phyloP scores from a whole-genome alignment of 2,797 vertebrate species.

The Setipinna tenuifilis region DNA sequence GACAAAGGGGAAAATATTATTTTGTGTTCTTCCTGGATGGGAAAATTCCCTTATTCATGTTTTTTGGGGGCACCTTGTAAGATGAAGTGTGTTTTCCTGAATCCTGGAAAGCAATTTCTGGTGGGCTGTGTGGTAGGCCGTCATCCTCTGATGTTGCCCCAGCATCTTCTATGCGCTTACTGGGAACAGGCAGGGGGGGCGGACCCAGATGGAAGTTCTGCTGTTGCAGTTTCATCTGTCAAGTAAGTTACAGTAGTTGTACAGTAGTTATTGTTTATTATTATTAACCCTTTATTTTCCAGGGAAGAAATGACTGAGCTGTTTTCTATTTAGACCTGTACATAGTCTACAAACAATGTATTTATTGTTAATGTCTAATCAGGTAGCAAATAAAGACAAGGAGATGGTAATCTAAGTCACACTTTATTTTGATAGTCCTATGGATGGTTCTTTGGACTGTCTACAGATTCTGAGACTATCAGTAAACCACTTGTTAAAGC shows the following conservation, averaged over 20 bases:
- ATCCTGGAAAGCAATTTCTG: slow-evolving; percentile 77
- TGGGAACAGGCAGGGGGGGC: slow-evolving; percentile 68
- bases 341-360: no score
- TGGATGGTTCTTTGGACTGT: no score
- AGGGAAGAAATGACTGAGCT: neutral
- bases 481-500: no score
- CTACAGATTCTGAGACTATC: no score
- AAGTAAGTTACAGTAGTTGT: neutral
- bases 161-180: slow-evolving; percentile 77
- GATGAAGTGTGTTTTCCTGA: slow-evolving; percentile 48
- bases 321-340: no score
- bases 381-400: no score
- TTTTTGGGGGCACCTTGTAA: slow-evolving; percentile 64
- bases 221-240: slow-evolving; percentile 79
- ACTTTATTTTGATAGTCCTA: no score
- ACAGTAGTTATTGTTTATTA: neutral
- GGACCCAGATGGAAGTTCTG: slow-evolving; percentile 79
- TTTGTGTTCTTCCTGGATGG: no score
- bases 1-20: neutral
- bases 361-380: no score
- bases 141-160: slow-evolving; percentile 87
- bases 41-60: no score
- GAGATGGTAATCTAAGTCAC: no score
- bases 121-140: slow-evolving; percentile 83
- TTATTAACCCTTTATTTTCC: no score